These are phyloP conservation scores for Gavia stellata DNA, from an alignment of 2,113 vertebrate species.

Conservation along the genomic window DNA sequence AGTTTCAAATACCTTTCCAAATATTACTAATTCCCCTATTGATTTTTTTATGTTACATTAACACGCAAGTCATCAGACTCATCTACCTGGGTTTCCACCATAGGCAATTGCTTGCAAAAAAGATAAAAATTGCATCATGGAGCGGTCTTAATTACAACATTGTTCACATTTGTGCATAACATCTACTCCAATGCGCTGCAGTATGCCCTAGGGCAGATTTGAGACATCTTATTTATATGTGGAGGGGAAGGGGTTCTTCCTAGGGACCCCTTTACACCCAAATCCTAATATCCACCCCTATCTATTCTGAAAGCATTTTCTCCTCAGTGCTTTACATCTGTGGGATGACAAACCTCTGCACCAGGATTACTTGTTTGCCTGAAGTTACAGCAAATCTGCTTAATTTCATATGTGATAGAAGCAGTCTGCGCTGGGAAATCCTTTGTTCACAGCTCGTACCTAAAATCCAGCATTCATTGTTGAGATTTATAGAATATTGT, in stretches of 20 bases:
- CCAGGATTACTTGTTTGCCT: neutral
- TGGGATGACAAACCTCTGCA: neutral
- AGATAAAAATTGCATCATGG: neutral
- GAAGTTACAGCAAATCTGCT: neutral
- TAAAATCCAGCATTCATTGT: accelerated
- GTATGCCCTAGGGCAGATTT: neutral
- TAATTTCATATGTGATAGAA: neutral
- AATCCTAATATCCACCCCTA: neutral
- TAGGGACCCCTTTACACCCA: neutral
- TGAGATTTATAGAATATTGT: neutral
- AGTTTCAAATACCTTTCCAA: neutral
- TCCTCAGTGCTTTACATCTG: neutral
- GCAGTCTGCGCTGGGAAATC: neutral
- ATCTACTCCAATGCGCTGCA: neutral
- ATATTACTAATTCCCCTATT: neutral
- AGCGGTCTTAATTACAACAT: neutral
- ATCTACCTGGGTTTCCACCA: neutral
- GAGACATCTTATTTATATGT: neutral
- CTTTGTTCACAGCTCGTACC: neutral
- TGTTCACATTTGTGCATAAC: neutral
- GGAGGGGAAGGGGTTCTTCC: neutral
- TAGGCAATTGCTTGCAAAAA: neutral
- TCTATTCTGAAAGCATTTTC: neutral
- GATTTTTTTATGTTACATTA: neutral
- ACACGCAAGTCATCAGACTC: neutral